Evolutionary conservation across 2,888 invertebrate genomes (phyloP), one percentile per base, ranked within the genome.

Genomic region (Brenthis hecate): DNA sequence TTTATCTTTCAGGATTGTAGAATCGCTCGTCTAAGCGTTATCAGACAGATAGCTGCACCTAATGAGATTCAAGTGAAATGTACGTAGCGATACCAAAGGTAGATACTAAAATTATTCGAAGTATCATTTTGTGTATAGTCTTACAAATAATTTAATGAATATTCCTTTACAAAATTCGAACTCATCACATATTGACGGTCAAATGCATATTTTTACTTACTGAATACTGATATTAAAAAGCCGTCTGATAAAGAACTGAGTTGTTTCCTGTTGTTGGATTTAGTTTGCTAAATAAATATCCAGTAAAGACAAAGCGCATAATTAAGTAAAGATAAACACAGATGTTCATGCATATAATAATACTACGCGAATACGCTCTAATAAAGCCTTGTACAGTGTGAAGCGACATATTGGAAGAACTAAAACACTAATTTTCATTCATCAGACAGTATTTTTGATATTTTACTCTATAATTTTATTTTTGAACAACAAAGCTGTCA

Each of bases 301-400:
- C 47, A 58, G 14, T 3, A 58, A 58, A 58, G 47, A 48, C 47
- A 23, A 43, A 11, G 36, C 36, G 74, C 73, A 68, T 74, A 80
- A 82, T 81, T 81, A 79, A 66, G 74, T 76, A 71, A 80, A 70
- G 73, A 76, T 76, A 76, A 77, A 79, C 76, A 82, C 83, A 82
- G 78, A 72, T 82, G 81, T 76, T 78, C 75, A 71, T 28, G n/a
- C n/a, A 11, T 23, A 23, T 6, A 58, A 28, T 57, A 57, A 19
- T 19, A 43, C 19, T 13, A 47, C 47, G 6, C 19, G 57, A 57
- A 13, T 57, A 13, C 43, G 47, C 43, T 57, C 43, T 57, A 36
- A n/a, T 36, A n/a, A 23, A 47, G 5, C 43, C 14, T 56, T 56
- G 56, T 23, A 43, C 19, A 16, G 13, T n/a, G 14, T 28, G 28